Conservation (phyloP, 2,888 invertebrate genomes). For the Leucozona laternaria region DNA sequence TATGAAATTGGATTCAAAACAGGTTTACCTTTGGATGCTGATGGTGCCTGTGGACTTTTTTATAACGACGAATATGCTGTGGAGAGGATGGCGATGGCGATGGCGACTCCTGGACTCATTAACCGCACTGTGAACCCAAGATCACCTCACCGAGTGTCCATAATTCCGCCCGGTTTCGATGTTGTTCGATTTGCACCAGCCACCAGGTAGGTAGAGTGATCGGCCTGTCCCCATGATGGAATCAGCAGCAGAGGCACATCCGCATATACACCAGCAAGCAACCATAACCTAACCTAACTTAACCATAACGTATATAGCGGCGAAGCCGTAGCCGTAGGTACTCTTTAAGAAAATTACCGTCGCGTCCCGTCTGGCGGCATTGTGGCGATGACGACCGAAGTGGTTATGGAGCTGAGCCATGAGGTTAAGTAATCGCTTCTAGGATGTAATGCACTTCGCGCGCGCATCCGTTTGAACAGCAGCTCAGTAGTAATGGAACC, state of each 20-base stretch:
- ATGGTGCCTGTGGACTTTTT: constrained; percentile 16
- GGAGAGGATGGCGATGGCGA: constrained; percentile 41
- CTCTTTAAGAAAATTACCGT: constrained; percentile 75
- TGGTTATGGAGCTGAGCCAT: constrained; percentile 63
- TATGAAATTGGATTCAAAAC: constrained; percentile 70
- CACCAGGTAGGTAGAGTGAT: constrained; percentile 30
- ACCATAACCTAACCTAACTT: constrained; percentile 38
- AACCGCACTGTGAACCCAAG: constrained; percentile 58
- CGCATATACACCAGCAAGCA: constrained; percentile 13
- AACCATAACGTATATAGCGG: too few species aligned
- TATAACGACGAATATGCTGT: constrained; percentile 48
- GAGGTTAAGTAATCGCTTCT: constrained; percentile 75
- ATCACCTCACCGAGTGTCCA: constrained; percentile 45
- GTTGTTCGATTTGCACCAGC: constrained; percentile 34
- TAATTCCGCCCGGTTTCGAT: constrained; percentile 53
- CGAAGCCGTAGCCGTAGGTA: constrained; percentile 71
- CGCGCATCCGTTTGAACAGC: constrained; percentile 69
- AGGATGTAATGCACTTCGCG: constrained; percentile 74
- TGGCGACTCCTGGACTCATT: constrained; percentile 71
- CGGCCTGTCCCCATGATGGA: constrained; percentile 60
- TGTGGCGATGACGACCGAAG: constrained; percentile 39
- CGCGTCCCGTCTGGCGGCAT: constrained; percentile 68
- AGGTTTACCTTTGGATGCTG: constrained; percentile 45
- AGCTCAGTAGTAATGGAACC: constrained; percentile 73
- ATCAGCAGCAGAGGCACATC: constrained; percentile 32